These are phyloP conservation scores for Eumeta japonica DNA, from an alignment of 1,140 invertebrate species.

Conservation along the genomic window DNA sequence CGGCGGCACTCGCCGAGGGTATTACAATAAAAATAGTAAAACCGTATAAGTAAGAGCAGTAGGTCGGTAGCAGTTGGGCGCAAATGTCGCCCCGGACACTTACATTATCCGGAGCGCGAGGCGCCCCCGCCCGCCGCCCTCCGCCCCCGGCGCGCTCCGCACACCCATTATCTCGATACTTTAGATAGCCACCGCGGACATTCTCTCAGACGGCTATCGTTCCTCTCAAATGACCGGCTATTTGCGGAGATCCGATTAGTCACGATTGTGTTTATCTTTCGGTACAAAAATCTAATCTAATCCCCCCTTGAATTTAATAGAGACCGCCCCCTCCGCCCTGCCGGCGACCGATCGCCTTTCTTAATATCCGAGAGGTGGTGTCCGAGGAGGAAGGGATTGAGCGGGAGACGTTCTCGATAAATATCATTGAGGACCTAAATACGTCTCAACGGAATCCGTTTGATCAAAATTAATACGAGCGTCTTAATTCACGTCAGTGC, in stretches of 20 bases:
- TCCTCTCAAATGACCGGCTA: constrained; percentile 46
- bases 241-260: constrained; percentile 54
- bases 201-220: constrained; percentile 33
- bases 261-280: constrained; percentile 49
- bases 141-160: constrained; percentile 19
- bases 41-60: constrained; percentile 55
- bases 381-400: too few relatives aligned
- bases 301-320: too few relatives aligned
- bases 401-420: too few relatives aligned
- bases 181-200: constrained; percentile 52
- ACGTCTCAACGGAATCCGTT: too few relatives aligned
- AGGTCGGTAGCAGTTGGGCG: constrained; percentile 51
- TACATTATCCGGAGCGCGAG: constrained; percentile 44
- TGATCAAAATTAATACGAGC: too few relatives aligned
- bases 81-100: constrained; percentile 54
- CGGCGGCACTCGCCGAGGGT: constrained; percentile 31
- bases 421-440: too few relatives aligned
- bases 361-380: too few relatives aligned
- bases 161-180: constrained; percentile 52
- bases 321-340: too few relatives aligned
- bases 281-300: constrained; percentile 51
- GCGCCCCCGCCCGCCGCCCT: constrained; percentile 14
- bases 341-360: too few relatives aligned
- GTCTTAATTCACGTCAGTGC: too few relatives aligned
- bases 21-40: constrained; percentile 58